Base-by-base conservation (phyloP, 2,888 invertebrate species). In the Drosophila picticornis region DNA sequence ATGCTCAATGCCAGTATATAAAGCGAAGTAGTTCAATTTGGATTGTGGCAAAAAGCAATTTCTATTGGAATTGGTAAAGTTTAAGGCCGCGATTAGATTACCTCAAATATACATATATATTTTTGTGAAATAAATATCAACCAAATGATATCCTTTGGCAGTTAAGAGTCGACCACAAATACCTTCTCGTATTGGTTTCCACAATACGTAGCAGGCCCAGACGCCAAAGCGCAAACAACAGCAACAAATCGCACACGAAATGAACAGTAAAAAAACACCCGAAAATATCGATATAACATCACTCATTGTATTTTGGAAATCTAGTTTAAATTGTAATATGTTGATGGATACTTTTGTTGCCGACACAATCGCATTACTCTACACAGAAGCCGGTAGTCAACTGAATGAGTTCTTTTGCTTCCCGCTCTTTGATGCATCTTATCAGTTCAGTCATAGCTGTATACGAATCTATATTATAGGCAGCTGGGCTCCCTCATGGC, bases 181-280 rank as follows among this genome's bases (percentile, higher is more conserved):
- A 84, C 84, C 83, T 59, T 51, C 29, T 13, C 46, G 52, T 22
- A 29, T n/a, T 9, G 43, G 56, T 16, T 56, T 57, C 38, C 83
- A 77, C 29, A 75, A 11, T 48, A 84, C 84, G 61, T 80, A 71
- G 62, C 89, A 91, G 13, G 72, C 56, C 88, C 90, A 91, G 31
- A 90, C 70, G 7, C 75, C 63, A 29, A 87, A 80, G 11, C 91
- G 82, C 52, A 92, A 66, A 57, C 86, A 91, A 50, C 89, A 90
- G 48, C 85, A 82, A 50, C 85, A 73, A 4, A 90, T 55, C 10
- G 80, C 84, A 58, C 83, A 84, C 31, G 81, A 76, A 5, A 91
- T 27, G 25, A 90, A 84, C 16, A 91, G 67, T 61, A 91, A 76
- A 38, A 90, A 85, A 51, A 91, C 83, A 50, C 88, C 86, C 34